Base-by-base conservation (phyloP, 2,797 vertebrate species). In the Notamacropus eugenii region DNA sequence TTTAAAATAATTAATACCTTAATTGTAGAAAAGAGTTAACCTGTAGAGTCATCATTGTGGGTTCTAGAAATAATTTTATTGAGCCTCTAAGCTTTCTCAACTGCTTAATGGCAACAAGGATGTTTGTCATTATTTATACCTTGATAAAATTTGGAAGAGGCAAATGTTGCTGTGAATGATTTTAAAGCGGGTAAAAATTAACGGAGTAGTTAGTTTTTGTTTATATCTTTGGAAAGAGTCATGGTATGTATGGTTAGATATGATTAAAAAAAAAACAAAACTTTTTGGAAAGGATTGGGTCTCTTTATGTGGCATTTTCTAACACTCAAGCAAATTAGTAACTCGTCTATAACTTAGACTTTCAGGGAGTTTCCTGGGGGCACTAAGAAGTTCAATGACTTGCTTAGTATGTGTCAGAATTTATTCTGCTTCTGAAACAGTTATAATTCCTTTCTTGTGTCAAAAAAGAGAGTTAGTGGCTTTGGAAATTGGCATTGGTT, bases 161-260 rank as follows among this genome's bases (percentile, higher is more conserved):
- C 95, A 95, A 52, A 91, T 82, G 92, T 59, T 96, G 28, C 22
- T 92, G 6, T 93, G 82, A 58, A 95, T 93, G 93, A 93, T 59
- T 91, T 55, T 90, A 27, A 90, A 54, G 24, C 27, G 90, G 50
- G 27, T 54, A 91, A 94, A 96, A 95, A 96, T 93, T 62, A 92
- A 55, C 34, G 92, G 29, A 96, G 34, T 11, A 93, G 91, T 95
- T 96, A 92, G 93, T 54, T 55, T 74, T 94, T 93, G 29, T 93
- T 96, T 40, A 95, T 55, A 90, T 95, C 13, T 91, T 96, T 92
- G 56, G 94, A 93, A 95, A 94, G 93, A 97, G 93, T 92, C 31
- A 82, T 27, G 40, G 3, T 27, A 82, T 82, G 2, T 74, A 24
- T 82, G 22, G 24, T 34, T 27, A 46, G 40, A 50, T 46, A 82